These are phyloP conservation scores for Colius striatus DNA, from an alignment of 2,113 vertebrate species.

Conservation along the genomic window DNA sequence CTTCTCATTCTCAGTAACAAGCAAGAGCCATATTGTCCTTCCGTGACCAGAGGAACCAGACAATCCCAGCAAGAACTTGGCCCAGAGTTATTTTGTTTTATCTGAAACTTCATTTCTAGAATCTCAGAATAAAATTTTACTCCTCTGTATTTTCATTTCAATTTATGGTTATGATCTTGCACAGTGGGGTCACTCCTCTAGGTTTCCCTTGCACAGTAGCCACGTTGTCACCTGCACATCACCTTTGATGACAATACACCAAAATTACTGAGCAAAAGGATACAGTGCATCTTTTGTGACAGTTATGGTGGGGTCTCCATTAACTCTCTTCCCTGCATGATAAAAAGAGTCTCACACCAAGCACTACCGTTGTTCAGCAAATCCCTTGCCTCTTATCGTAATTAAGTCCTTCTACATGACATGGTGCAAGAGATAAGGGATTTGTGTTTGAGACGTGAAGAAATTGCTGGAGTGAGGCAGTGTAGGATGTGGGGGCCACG, in stretches of 20 bases:
- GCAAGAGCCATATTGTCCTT: background rate
- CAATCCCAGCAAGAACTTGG: background rate
- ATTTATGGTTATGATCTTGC: rapidly evolving
- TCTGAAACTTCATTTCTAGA: background rate
- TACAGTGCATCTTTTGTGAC: rapidly evolving
- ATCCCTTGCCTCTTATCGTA: background rate
- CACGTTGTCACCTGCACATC: background rate
- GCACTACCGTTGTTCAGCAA: background rate
- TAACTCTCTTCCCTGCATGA: rapidly evolving
- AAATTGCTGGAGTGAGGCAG: rapidly evolving
- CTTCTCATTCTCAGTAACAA: background rate
- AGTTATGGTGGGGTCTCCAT: rapidly evolving
- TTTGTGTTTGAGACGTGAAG: background rate
- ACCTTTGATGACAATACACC: rapidly evolving
- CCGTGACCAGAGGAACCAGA: background rate
- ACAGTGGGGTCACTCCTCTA: rapidly evolving
- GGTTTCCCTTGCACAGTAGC: background rate
- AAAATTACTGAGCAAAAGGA: rapidly evolving
- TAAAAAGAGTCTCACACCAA: rapidly evolving
- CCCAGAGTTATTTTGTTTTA: background rate
- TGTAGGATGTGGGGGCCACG: rapidly evolving
- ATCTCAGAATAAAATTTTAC: background rate
- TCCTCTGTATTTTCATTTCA: background rate
- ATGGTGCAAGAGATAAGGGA: background rate
- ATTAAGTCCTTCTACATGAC: conserved; percentile 38